Conservation (phyloP, 2,888 invertebrate species). For the Standfussiana lucernea region DNA sequence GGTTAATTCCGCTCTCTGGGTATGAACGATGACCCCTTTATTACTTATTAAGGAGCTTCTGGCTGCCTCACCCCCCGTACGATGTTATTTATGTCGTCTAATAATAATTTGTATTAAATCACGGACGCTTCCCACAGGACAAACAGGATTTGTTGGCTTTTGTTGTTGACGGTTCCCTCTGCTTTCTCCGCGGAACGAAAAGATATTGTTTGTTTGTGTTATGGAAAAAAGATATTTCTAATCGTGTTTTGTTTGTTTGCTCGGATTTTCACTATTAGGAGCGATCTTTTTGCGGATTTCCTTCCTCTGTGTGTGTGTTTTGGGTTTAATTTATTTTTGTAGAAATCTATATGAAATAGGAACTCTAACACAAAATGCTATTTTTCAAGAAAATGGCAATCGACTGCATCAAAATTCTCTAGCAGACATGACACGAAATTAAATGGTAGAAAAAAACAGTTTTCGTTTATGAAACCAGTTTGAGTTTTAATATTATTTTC, state of each 20-base stretch:
- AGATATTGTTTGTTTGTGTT: constrained; percentile 80
- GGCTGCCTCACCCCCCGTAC: constrained; percentile 82
- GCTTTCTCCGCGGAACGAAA: constrained; percentile 78
- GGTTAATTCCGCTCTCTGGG: constrained; percentile 84
- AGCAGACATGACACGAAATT: not conserved
- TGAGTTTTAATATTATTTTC: not conserved
- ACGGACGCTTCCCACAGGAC: constrained; percentile 87
- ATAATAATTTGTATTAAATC: constrained; percentile 91
- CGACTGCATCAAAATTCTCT: not conserved
- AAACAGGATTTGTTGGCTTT: constrained; percentile 90
- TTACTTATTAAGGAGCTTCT: constrained; percentile 90
- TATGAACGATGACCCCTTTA: constrained; percentile 90
- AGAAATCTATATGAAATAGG: not conserved
- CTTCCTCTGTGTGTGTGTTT: constrained; percentile 20
- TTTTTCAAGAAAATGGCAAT: not conserved
- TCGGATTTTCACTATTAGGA: constrained; percentile 63
- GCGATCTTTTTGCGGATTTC: constrained; percentile 30
- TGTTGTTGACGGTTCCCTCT: constrained; percentile 82
- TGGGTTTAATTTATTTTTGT: constrained; percentile 29
- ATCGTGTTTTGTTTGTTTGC: constrained; percentile 68
- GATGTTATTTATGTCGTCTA: constrained; percentile 90
- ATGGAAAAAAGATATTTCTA: constrained; percentile 76
- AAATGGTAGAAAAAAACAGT: not conserved
- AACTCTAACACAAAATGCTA: not conserved
- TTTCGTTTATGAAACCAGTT: not conserved